Evolutionary conservation across 2,797 vertebrate species (phyloP).

Genomic region (Gymnothorax reevesii): DNA sequence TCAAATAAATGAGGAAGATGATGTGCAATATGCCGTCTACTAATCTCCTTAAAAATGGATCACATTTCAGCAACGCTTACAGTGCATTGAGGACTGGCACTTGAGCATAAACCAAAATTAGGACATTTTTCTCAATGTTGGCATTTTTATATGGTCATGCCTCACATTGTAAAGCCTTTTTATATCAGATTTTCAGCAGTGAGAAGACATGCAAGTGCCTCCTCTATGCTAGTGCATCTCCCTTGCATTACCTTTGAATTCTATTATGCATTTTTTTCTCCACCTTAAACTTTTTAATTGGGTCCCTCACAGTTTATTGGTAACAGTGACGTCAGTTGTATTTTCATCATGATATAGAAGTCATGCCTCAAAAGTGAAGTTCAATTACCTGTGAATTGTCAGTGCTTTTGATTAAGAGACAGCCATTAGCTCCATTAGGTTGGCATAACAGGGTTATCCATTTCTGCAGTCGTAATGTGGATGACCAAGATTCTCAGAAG

Average conservation of each 20-base stretch:
- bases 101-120: not conserved
- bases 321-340: constrained; percentile 9
- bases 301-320: constrained; percentile 20
- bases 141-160: not conserved
- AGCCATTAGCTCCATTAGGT: constrained; percentile 43
- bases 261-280: not conserved
- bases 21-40: not conserved
- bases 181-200: not conserved
- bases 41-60: not conserved
- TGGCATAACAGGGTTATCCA: constrained; percentile 29
- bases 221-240: not conserved
- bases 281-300: constrained; percentile 28
- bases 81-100: not conserved
- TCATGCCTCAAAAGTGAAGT: constrained; percentile 31
- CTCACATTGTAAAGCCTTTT: not conserved
- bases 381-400: constrained; percentile 35
- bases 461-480: constrained; percentile 35
- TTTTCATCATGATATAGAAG: constrained; percentile 32
- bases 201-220: not conserved
- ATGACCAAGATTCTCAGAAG: constrained; percentile 29
- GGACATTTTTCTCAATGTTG: not conserved
- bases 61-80: not conserved
- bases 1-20: not conserved
- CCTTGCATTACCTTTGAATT: not conserved
- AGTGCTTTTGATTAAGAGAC: constrained; percentile 42